Base-by-base conservation (phyloP, 2,888 invertebrate genomes). In the Andrena haemorrhoa region DNA sequence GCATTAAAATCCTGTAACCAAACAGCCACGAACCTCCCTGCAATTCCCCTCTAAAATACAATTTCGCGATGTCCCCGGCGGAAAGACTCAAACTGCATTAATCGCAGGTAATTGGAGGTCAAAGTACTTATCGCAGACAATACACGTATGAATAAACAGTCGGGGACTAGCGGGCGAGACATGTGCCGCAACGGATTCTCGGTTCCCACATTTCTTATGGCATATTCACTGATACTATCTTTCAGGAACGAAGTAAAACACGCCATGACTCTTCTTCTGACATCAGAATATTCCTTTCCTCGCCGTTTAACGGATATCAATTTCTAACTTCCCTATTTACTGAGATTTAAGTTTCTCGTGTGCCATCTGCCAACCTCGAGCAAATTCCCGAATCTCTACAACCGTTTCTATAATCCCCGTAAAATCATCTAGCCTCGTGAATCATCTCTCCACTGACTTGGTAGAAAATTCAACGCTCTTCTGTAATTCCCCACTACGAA, bases 181-280 rank as follows among this genome's bases (percentile, higher is more conserved):
- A 51, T 26, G 56, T 56, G 68, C 56, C 68, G 26, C 35, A 69
- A 69, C 53, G 56, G 51, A n/a, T n/a, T 12, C 56, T 56, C 29
- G 35, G 56, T 69, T 35, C 53, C 35, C 68, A 69, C 68, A 35
- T 68, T 53, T 33, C 35, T 56, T 69, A 56, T n/a, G 60, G 31
- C 12, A 53, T 51, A 31, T 66, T 51, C 51, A 20, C 20, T 31
- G 53, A 68, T 68, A 33, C 2, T 68, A 69, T 56, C 56, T 35
- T 26, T 0, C n/a, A 5, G 56, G 5, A 23, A 23, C 8, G 68
- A 56, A 23, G 1, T 56, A 56, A 56, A 56, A 20, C 10, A 20
- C 53, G 10, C 23, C 53, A 56, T 56, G 20, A 10, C 26, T 23
- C 23, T 51, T 20, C 20, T 51, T 7, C 51, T 51, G 51, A 41